phyloP scores from a whole-genome alignment of 2,113 vertebrate genomes.

The Falco punctatus region DNA sequence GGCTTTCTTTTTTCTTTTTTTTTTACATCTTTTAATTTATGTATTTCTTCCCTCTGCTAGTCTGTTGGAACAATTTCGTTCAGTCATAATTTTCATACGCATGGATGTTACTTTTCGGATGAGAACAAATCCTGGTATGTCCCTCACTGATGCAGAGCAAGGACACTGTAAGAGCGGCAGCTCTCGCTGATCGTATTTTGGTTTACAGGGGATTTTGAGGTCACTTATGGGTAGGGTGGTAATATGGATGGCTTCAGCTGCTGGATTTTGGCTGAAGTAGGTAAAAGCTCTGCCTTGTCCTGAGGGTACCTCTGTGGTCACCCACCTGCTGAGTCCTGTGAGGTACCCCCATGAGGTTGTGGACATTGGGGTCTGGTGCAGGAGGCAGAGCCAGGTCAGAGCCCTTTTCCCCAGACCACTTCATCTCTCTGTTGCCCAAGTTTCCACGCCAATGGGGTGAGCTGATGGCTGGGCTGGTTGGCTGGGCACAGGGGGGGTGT shows the following conservation, averaged over 20 bases:
- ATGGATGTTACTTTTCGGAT: background rate
- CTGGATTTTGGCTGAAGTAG: background rate
- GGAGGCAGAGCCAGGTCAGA: background rate
- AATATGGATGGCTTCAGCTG: background rate
- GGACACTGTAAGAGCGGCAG: background rate
- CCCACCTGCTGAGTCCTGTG: background rate
- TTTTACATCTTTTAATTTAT: background rate
- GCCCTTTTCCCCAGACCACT: background rate
- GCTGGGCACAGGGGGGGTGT: background rate
- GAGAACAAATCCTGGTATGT: background rate
- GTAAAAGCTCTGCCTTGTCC: background rate
- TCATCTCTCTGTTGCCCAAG: background rate
- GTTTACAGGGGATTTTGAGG: background rate
- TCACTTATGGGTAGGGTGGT: background rate
- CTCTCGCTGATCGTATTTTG: background rate
- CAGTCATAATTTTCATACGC: background rate
- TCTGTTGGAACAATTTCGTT: background rate
- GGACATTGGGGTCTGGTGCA: fast-evolving
- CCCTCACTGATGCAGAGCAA: background rate
- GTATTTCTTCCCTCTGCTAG: background rate
- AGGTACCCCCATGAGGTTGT: background rate
- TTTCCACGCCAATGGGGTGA: background rate
- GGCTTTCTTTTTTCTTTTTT: background rate
- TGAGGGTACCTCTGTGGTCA: background rate
- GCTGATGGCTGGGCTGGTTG: background rate